Conservation (phyloP, 2,888 invertebrate species). For the Hoplodrina blanda region DNA sequence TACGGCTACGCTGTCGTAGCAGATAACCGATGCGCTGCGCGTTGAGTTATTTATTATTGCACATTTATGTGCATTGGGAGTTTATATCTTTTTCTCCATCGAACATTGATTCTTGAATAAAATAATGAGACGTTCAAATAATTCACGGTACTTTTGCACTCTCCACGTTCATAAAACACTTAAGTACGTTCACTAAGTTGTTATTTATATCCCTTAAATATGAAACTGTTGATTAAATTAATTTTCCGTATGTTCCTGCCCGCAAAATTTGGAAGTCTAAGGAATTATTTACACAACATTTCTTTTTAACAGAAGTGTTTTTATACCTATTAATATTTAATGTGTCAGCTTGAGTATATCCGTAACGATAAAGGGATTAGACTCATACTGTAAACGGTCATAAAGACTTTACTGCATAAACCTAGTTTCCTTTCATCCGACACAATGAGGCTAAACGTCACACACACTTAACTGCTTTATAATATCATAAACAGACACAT, state of each 20-base stretch:
- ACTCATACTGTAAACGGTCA: neutral
- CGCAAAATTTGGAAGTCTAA: too few species aligned
- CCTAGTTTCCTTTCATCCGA: slow-evolving; percentile 3
- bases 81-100: too few species aligned
- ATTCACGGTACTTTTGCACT: neutral
- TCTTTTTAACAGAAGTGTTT: too few species aligned
- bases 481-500: slow-evolving; percentile 13
- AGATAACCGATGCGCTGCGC: neutral
- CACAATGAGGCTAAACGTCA: slow-evolving; percentile 5
- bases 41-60: slow-evolving; percentile 3
- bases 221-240: too few species aligned
- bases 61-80: slow-evolving; percentile 3
- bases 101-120: slow-evolving; percentile 1
- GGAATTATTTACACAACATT: too few species aligned
- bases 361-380: neutral
- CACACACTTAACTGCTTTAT: slow-evolving; percentile 15
- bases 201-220: neutral
- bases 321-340: too few species aligned
- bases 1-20: slow-evolving; percentile 33
- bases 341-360: neutral
- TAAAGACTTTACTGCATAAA: neutral
- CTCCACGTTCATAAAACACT: neutral
- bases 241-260: too few species aligned
- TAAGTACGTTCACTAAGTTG: neutral
- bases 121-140: too few species aligned